Evolutionary conservation across 2,113 vertebrate species (phyloP).

Genomic region (Anoura caudifer): DNA sequence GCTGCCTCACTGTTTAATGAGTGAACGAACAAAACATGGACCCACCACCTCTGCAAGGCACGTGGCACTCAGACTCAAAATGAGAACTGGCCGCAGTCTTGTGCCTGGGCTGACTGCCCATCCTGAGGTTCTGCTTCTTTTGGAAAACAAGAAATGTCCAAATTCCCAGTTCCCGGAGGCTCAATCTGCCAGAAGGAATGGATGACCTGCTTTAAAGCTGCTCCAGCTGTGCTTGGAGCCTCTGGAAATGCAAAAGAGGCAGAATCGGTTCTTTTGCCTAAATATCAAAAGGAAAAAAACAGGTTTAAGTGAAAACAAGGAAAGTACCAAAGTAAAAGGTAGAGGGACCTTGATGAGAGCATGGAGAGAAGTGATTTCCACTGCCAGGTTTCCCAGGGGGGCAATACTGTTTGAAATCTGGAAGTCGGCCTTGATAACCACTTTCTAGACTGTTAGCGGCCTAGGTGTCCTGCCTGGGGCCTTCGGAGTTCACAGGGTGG

Average conservation of each 20-base stretch:
- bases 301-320: slow-evolving; percentile 14
- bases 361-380: not conserved
- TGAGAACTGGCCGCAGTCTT: not conserved
- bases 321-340: not conserved
- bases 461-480: not conserved
- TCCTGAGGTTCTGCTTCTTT: not conserved
- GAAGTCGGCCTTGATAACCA: not conserved
- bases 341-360: not conserved
- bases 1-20: not conserved
- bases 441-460: not conserved
- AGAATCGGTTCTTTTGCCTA: not conserved
- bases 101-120: not conserved
- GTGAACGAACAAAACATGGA: not conserved
- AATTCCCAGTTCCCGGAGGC: not conserved
- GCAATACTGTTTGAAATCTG: not conserved
- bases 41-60: not conserved
- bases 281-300: not conserved
- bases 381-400: not conserved
- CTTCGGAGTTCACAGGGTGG: slow-evolving; percentile 14
- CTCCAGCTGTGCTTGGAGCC: not conserved
- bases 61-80: not conserved
- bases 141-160: not conserved
- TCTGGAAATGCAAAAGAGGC: not conserved
- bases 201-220: not conserved
- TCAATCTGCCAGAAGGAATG: not conserved